Percentiles rank a stretch among this genome's conserved stretches.
phyloP scores from a whole-genome alignment of 2,888 invertebrate genomes.

The Spodoptera littoralis region DNA sequence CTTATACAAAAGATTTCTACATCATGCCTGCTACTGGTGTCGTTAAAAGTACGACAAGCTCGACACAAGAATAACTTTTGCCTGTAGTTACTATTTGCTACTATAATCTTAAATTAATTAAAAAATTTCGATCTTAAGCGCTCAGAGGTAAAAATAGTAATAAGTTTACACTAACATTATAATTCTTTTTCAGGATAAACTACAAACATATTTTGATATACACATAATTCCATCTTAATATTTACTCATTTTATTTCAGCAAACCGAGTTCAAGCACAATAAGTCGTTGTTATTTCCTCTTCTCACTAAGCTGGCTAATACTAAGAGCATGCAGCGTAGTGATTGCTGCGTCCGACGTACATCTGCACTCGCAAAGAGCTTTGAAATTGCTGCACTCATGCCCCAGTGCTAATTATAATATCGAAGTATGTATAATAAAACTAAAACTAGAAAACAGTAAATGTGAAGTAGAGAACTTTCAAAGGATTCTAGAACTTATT shows the following conservation, averaged over 20 bases:
- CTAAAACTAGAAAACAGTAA: no score
- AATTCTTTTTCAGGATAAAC: not conserved
- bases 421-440: conserved; percentile 82
- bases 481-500: no score
- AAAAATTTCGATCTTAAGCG: no score
- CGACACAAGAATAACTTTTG: no score
- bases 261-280: conserved; percentile 70
- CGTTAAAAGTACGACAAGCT: no score
- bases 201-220: not conserved
- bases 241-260: conserved; percentile 39
- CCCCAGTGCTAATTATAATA: conserved; percentile 86
- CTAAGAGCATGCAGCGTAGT: conserved; percentile 90
- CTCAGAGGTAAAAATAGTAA: no score
- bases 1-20: no score
- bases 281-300: conserved; percentile 89
- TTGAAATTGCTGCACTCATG: conserved; percentile 81
- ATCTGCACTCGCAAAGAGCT: conserved; percentile 86
- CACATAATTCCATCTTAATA: not conserved
- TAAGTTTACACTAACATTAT: no score
- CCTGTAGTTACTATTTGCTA: no score
- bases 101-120: no score
- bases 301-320: conserved; percentile 90
- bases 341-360: conserved; percentile 88
- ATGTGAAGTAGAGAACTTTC: no score
- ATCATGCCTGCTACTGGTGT: no score